A percentile compares a stretch with the other conserved stretches of the same genome.
Evolutionary conservation across 1,140 invertebrate species (phyloP).

Genomic region (Nylanderia fulva): DNA sequence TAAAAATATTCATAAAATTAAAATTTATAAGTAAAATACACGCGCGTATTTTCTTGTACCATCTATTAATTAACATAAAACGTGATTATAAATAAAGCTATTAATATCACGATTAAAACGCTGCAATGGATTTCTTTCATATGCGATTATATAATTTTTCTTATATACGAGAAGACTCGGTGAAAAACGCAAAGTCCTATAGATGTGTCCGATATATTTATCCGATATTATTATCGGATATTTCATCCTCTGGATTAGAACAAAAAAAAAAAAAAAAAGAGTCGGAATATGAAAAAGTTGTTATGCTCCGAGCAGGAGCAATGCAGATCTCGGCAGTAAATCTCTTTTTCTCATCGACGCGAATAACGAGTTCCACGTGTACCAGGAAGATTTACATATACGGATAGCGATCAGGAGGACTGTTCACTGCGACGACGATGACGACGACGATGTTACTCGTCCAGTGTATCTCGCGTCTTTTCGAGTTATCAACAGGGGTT

Average conservation of each 20-base stretch:
- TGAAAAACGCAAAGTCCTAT: slow-evolving; percentile 15
- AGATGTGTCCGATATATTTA: slow-evolving; percentile 62
- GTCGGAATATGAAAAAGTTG: slow-evolving; percentile 65
- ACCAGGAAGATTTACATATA: slow-evolving; percentile 8
- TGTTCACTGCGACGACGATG: not conserved
- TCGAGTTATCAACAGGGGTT: slow-evolving; percentile 86
- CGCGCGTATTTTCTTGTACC: not conserved
- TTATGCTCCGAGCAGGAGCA: slow-evolving; percentile 49
- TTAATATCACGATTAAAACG: not conserved
- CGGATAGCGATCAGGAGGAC: slow-evolving; percentile 1
- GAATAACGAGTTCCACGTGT: slow-evolving; percentile 55
- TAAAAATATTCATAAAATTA: not conserved
- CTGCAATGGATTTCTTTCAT: not conserved
- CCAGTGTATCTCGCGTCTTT: slow-evolving; percentile 84
- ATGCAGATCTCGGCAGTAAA: slow-evolving; percentile 62
- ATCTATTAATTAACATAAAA: not conserved
- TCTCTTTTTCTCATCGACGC: slow-evolving; percentile 42
- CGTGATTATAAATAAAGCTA: not conserved
- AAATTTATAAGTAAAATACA: not conserved
- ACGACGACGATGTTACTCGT: slow-evolving; percentile 54
- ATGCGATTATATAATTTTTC: not conserved
- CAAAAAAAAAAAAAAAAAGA: not conserved
- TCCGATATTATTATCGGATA: slow-evolving; percentile 21
- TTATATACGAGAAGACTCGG: not conserved
- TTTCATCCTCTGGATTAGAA: slow-evolving; percentile 51